These are phyloP conservation scores for Zapornia atra DNA, from an alignment of 2,113 vertebrate genomes.

Conservation along the genomic window DNA sequence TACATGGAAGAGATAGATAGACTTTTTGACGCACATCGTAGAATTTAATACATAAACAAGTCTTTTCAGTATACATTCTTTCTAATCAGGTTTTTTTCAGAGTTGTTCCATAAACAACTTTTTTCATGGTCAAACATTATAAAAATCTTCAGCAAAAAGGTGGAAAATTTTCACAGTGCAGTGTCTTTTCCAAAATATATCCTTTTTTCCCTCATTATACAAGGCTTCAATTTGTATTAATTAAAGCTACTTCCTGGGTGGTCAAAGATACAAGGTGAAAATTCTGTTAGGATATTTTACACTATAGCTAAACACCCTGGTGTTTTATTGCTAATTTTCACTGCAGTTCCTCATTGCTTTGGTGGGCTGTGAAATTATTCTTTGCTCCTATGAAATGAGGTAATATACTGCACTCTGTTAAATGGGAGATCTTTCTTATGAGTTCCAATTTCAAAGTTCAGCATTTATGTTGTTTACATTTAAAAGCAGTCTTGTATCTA, in stretches of 20 bases:
- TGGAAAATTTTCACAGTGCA: neutral
- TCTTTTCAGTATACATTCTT: neutral
- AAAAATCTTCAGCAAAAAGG: neutral
- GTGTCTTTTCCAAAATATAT: neutral
- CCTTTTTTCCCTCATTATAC: neutral
- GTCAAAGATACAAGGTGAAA: slow-evolving; percentile 17
- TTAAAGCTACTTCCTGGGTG: neutral
- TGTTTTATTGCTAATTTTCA: slow-evolving; percentile 34
- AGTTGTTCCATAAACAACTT: neutral
- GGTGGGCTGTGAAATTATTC: slow-evolving; percentile 22
- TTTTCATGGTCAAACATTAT: neutral
- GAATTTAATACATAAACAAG: neutral
- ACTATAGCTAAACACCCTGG: neutral
- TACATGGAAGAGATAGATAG: neutral
- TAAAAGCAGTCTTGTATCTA: neutral
- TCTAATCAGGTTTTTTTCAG: neutral
- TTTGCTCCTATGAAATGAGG: neutral
- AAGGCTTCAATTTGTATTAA: slow-evolving; percentile 16
- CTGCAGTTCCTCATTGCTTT: slow-evolving; percentile 2
- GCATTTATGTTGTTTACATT: neutral
- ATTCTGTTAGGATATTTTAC: neutral
- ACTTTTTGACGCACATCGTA: neutral
- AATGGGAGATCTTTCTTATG: neutral
- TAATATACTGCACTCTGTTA: neutral
- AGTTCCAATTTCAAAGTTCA: neutral